phyloP scores from a whole-genome alignment of 2,797 vertebrate species.

The Pagetopsis macropterus region DNA sequence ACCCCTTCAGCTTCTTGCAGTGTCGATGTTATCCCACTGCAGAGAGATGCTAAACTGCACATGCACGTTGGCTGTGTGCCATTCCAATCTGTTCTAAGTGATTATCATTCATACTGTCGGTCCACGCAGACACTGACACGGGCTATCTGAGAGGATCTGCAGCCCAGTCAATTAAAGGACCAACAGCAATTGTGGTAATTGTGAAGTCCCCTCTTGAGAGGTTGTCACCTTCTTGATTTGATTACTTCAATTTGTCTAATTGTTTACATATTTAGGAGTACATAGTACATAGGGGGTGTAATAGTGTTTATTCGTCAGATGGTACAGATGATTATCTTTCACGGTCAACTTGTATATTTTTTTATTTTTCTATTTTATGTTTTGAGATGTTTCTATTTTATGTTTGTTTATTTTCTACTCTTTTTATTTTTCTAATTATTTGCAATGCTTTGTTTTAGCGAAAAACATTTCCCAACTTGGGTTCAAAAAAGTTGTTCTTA shows the following conservation, averaged over 20 bases:
- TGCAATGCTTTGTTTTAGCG: too few relatives aligned
- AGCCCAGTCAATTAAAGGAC: conserved; percentile 56
- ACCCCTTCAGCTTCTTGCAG: conserved; percentile 45
- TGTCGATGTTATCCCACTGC: conserved; percentile 56
- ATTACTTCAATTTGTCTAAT: not conserved
- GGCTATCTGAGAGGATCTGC: conserved; percentile 40
- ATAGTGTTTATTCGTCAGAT: too few relatives aligned
- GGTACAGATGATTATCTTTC: too few relatives aligned
- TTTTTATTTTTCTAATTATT: too few relatives aligned
- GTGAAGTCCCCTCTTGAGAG: conserved; percentile 13
- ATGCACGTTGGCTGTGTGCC: conserved; percentile 63
- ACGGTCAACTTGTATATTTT: too few relatives aligned
- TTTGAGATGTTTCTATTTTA: too few relatives aligned
- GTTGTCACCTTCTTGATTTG: not conserved
- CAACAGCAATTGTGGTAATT: conserved; percentile 41
- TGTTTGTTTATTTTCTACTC: too few relatives aligned
- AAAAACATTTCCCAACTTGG: too few relatives aligned
- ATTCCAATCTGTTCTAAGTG: conserved; percentile 66
- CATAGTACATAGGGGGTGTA: too few relatives aligned
- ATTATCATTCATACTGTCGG: conserved; percentile 62
- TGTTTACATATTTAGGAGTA: not conserved
- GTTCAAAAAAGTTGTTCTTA: too few relatives aligned
- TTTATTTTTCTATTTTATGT: too few relatives aligned
- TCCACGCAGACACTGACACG: conserved; percentile 43
- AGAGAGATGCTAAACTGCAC: conserved; percentile 77